Evolutionary conservation across 2,888 invertebrate genomes (phyloP).

Genomic region (Troides oblongomaculatus): DNA sequence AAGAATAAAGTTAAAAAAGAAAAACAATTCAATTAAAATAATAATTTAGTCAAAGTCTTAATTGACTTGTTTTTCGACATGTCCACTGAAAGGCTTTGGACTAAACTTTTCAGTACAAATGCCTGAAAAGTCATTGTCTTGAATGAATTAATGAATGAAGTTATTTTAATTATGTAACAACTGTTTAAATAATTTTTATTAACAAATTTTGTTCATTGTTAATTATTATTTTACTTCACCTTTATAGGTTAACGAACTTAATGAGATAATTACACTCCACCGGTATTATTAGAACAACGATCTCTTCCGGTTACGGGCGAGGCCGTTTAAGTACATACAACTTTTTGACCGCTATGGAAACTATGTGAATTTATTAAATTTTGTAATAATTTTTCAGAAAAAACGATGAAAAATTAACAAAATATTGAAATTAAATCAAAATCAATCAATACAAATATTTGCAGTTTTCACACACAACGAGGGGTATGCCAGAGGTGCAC

Average conservation of each 20-base stretch:
- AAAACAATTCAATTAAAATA: no score
- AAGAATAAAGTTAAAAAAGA: no score
- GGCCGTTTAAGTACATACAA: constrained; percentile 8
- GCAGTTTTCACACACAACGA: no score
- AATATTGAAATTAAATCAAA: no score
- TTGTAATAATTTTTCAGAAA: background rate
- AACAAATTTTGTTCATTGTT: constrained; percentile 5
- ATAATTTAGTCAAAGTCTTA: no score
- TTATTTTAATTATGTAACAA: background rate
- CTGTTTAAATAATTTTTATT: constrained; percentile 11
- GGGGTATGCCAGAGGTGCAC: no score
- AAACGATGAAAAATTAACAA: background rate
- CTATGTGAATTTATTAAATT: background rate
- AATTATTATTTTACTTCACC: constrained; percentile 17
- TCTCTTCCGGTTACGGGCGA: constrained; percentile 18
- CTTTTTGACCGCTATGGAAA: background rate
- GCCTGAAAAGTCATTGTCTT: background rate
- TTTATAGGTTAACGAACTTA: constrained; percentile 22
- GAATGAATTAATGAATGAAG: background rate
- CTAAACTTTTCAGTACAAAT: no score
- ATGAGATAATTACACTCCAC: constrained; percentile 17
- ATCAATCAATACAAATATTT: no score
- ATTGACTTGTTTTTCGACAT: no score
- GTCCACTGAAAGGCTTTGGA: no score
- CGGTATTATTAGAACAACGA: constrained; percentile 21